Conservation (phyloP, 2,113 vertebrate genomes). For the Excalfactoria chinensis region DNA sequence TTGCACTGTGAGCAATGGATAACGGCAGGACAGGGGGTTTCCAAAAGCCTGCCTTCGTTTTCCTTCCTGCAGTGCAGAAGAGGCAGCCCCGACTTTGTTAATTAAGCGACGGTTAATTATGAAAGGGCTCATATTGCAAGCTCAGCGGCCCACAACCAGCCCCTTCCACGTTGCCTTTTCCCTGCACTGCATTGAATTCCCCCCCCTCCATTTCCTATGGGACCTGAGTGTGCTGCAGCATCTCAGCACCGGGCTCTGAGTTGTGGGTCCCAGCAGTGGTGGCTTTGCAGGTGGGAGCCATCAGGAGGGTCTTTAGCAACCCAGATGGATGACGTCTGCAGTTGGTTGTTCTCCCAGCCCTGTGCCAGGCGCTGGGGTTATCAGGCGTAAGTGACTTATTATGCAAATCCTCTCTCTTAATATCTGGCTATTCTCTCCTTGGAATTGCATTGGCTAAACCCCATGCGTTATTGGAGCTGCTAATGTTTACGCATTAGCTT, state of each 20-base stretch:
- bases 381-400: constrained; percentile 71
- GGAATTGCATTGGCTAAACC: constrained; percentile 67
- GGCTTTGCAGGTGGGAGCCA: neutral
- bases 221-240: neutral
- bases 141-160: neutral
- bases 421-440: constrained; percentile 64
- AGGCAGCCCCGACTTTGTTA: constrained; percentile 19
- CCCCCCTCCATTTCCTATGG: neutral
- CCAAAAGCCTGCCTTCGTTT: neutral
- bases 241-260: neutral
- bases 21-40: fast-evolving
- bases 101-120: constrained; percentile 61
- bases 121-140: neutral
- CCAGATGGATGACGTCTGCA: neutral
- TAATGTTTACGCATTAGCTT: constrained; percentile 73
- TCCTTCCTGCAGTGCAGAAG: neutral
- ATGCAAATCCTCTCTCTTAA: constrained; percentile 69
- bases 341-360: constrained; percentile 31
- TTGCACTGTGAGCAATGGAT: neutral
- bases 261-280: neutral
- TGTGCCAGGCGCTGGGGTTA: constrained; percentile 49
- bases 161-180: fast-evolving
- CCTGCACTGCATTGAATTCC: neutral
- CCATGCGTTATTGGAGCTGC: constrained; percentile 53
- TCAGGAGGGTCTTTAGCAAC: neutral